phyloP scores from a whole-genome alignment of 2,113 vertebrate species.

The Misgurnus anguillicaudatus region DNA sequence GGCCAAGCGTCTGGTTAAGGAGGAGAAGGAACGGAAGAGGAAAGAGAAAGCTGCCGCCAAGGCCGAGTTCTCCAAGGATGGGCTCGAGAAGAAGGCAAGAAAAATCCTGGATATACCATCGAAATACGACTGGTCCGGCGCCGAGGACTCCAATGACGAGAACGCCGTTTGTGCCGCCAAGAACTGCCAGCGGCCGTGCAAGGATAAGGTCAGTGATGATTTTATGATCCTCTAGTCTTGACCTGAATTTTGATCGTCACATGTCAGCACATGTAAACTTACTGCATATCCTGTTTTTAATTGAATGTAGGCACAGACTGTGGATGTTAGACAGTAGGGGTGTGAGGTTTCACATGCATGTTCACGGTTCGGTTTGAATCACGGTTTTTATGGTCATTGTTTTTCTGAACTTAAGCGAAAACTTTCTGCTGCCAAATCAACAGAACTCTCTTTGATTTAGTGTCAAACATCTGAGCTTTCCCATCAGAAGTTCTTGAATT shows the following conservation, averaged over 20 bases:
- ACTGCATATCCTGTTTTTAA: too few relatives aligned
- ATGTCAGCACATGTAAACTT: too few relatives aligned
- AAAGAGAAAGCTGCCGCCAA: conserved; percentile 89
- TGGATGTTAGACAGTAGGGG: too few relatives aligned
- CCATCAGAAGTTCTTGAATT: too few relatives aligned
- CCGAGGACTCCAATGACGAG: conserved; percentile 95
- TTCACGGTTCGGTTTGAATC: too few relatives aligned
- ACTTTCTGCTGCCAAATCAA: too few relatives aligned
- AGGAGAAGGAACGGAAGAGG: conserved; percentile 94
- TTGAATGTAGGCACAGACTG: too few relatives aligned
- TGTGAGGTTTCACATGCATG: too few relatives aligned
- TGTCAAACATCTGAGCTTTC: too few relatives aligned
- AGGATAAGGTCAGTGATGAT: conserved; percentile 91
- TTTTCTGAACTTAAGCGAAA: too few relatives aligned
- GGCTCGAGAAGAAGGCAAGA: conserved; percentile 88
- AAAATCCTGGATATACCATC: conserved; percentile 97
- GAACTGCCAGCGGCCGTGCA: conserved; percentile 95
- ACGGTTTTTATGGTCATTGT: too few relatives aligned
- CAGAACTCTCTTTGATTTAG: too few relatives aligned
- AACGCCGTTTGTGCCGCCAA: conserved; percentile 95
- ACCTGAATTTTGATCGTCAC: background rate
- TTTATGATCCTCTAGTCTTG: background rate
- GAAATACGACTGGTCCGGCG: conserved; percentile 98
- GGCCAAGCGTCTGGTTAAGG: conserved; percentile 92
- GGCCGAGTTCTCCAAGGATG: conserved; percentile 85